Percentiles rank a stretch among this genome's conserved stretches.
Conservation (phyloP, 2,888 invertebrate genomes). For the Scelioninae gen. 1 region DNA sequence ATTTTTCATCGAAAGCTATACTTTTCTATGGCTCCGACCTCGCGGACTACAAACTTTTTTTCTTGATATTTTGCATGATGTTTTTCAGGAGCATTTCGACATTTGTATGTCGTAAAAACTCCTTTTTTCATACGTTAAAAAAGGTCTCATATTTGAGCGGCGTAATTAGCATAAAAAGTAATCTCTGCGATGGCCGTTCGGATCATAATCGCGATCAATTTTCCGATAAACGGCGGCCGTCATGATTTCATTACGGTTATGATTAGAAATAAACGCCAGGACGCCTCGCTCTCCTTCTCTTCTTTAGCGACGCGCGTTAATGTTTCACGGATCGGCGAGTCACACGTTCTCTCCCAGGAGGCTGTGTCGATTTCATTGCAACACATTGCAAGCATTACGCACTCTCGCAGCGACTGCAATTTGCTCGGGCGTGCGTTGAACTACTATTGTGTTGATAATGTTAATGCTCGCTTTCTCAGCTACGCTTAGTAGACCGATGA, state of each 20-base stretch:
- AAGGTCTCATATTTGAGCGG: conserved; percentile 6
- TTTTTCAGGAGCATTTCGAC: too few relatives aligned
- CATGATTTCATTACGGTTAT: conserved; percentile 24
- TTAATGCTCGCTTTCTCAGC: conserved; percentile 10
- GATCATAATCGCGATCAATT: conserved; percentile 34
- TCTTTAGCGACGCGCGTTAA: conserved; percentile 13
- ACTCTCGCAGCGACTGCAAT: conserved; percentile 20
- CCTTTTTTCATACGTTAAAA: conserved; percentile 21
- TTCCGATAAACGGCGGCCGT: conserved; percentile 22
- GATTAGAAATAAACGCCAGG: conserved; percentile 5
- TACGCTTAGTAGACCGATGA: background rate
- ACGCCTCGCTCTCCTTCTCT: conserved; percentile 25
- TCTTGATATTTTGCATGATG: too few relatives aligned
- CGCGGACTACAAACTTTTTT: too few relatives aligned
- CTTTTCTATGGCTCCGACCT: too few relatives aligned
- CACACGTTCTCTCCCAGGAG: conserved; percentile 38
- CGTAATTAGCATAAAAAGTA: conserved; percentile 29
- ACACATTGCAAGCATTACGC: conserved; percentile 38
- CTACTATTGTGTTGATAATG: conserved; percentile 36
- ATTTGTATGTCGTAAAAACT: conserved; percentile 10
- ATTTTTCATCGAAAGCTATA: too few relatives aligned
- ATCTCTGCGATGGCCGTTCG: conserved; percentile 27
- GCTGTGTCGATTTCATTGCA: conserved; percentile 38
- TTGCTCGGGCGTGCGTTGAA: conserved; percentile 13
- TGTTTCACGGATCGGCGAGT: conserved; percentile 27